A percentile compares a stretch with the other conserved stretches of the same genome.
Evolutionary conservation across 2,113 vertebrate species (phyloP).

Genomic region (Macaca fascicularis): T2T-MFA8v1.1 NC_088381.1:83975001-83975500

Average conservation of each 20-base stretch:
- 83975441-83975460: constrained; percentile 9
- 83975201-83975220: too few species aligned
- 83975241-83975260: too few species aligned
- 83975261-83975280: too few species aligned
- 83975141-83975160: too few species aligned
- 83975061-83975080: neutral
- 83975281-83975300: too few species aligned
- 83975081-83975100: neutral
- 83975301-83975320: too few species aligned
- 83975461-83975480: neutral
- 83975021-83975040: neutral
- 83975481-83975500: neutral
- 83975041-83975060: neutral
- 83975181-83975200: too few species aligned
- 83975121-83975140: neutral
- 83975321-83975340: too few species aligned
- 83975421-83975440: neutral
- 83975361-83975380: too few species aligned
- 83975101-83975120: neutral
- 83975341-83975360: too few species aligned
- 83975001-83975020: neutral
- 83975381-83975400: neutral
- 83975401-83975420: neutral
- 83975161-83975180: too few species aligned
- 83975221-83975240: too few species aligned